A percentile compares a stretch with the other conserved stretches of the same genome.
Evolutionary conservation across 2,797 vertebrate genomes (phyloP).

Genomic region (Epinephelus malabaricus): DNA sequence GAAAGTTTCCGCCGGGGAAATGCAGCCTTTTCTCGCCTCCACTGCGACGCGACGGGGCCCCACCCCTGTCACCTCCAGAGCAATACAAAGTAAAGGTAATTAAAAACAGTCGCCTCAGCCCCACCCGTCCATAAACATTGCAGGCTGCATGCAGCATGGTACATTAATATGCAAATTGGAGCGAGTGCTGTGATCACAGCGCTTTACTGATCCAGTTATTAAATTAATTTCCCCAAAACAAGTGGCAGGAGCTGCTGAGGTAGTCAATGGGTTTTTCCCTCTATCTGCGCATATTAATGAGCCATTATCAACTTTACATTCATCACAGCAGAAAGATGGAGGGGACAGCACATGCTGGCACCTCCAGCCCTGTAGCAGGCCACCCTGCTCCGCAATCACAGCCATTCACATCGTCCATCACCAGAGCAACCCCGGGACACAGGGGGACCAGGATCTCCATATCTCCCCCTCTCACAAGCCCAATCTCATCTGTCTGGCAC

Average conservation of each 20-base stretch:
- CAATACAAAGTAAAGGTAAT: slow-evolving; percentile 77
- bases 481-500: slow-evolving; percentile 34
- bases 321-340: slow-evolving; percentile 70
- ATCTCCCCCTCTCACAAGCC: slow-evolving; percentile 30
- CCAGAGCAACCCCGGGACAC: slow-evolving; percentile 34
- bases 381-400: slow-evolving; percentile 54
- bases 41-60: slow-evolving; percentile 26
- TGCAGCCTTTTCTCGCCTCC: slow-evolving; percentile 37
- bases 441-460: slow-evolving; percentile 50
- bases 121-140: slow-evolving; percentile 71
- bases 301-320: slow-evolving; percentile 85
- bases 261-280: slow-evolving; percentile 74
- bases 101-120: slow-evolving; percentile 73
- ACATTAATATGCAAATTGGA: slow-evolving; percentile 88
- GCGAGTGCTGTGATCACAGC: slow-evolving; percentile 72
- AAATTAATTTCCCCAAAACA: slow-evolving; percentile 85
- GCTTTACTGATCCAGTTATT: slow-evolving; percentile 84
- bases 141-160: slow-evolving; percentile 62
- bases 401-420: slow-evolving; percentile 72
- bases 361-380: slow-evolving; percentile 46
- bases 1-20: slow-evolving; percentile 53
- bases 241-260: slow-evolving; percentile 80
- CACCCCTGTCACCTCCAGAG: slow-evolving; percentile 50
- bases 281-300: slow-evolving; percentile 83
- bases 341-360: slow-evolving; percentile 26